Base-by-base conservation (phyloP, 2,888 invertebrate species). In the Cenopis cana region DNA sequence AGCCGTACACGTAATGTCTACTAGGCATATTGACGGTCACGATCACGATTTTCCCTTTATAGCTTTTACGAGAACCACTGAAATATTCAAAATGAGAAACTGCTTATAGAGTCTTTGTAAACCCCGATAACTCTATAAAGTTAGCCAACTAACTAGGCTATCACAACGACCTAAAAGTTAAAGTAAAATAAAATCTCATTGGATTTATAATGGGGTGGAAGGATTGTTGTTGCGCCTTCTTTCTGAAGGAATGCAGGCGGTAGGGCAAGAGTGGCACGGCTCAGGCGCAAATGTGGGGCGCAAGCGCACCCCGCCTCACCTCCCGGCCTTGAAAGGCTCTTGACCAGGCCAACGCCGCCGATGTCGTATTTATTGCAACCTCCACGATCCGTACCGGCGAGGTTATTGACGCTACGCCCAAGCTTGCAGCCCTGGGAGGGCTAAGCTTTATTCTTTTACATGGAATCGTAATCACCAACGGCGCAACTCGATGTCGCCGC, bases 251-350 rank as follows among this genome's bases (percentile, higher is more conserved):
- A 89, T 89, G 89, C 86, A 87, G 82, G 82, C 83, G 84, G 85
- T 85, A 88, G 83, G 82, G 81, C 84, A 86, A 87, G 82, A 90
- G 85, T 85, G 83, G 84, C 75, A 81, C 76, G 79, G 82, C 77
- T 78, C 85, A 82, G 83, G 82, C 87, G 86, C 88, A 91, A 88
- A 91, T 91, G 88, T 89, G 87, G 90, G 88, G 86, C 88, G 89
- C 86, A 82, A 81, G 81, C 84, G 84, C 88, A 86, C 92, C 91
- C 91, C 91, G 88, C 91, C 88, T 90, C 90, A 87, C 90, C 88
- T 89, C 91, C 89, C 88, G 90, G 89, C 93, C 93, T 93, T 93
- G 93, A 93, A 93, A 93, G 93, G 93, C 92, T 92, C 93, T 93
- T 93, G 93, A 93, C 93, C 93, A 93, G 91, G 85, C 90, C 92